Evolutionary conservation across 2,888 invertebrate genomes (phyloP), one percentile per base, ranked within the genome.

Genomic region (Caenorhabditis sp.): DNA sequence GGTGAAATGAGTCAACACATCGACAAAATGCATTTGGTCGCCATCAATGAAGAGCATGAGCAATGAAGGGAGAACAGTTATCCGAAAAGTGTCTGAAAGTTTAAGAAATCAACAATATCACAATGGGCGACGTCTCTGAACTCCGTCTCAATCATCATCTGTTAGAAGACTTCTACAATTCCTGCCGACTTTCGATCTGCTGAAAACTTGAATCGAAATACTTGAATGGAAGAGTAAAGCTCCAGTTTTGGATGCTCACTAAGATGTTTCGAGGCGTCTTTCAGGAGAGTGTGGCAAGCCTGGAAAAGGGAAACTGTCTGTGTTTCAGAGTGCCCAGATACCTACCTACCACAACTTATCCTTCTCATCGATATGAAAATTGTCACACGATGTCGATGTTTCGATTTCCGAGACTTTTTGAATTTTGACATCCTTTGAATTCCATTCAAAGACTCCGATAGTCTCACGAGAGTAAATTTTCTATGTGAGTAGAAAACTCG

Each of bases 271-370:
- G 56, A 24, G 5, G 73, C 82, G 10, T 84, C 70, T 35, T 85
- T 70, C 24, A 80, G 24, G 1, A 85, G 59, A 19, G 86, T 85
- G 69, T 87, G 86, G 31, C 85, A 84, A 7, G 85, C 86, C 86
- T 86, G 56, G 44, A 80, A 70, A 16, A n/a, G n/a, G n/a, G n/a
- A n/a, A n/a, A n/a, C n/a, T n/a, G n/a, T n/a, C n/a, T n/a, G n/a
- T n/a, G n/a, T n/a, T n/a, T 41, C 0, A 12, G 22, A 26, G 14
- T 8, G 10, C 3, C 16, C 12, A 12, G 44, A 2, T 6, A 75
- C 82, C 61, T 41, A 85, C 86, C 58, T 80, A 75, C 87, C 85
- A 87, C 22, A 85, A 41, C 7, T 64, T 63, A 38, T 82, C 69
- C 10, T 74, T 44, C 26, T 81, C 51, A 63, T 86, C 87, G 8